Evolutionary conservation across 2,888 invertebrate species (phyloP).

Genomic region (Drosophila ustulata): DNA sequence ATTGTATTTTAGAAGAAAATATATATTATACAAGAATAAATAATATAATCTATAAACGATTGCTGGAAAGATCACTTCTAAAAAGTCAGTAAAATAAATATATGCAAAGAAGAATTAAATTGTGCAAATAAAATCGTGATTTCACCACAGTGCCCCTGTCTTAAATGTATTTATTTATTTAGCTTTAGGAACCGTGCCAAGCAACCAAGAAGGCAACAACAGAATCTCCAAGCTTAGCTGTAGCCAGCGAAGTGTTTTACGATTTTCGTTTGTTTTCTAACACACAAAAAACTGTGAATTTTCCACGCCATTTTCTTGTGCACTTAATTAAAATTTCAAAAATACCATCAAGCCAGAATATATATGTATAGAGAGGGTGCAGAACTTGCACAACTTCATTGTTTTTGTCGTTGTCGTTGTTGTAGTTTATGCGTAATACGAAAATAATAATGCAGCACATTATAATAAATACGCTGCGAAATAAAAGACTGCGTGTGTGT

Average conservation of each 20-base stretch:
- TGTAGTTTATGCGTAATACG: constrained; percentile 46
- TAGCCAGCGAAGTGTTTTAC: too few relatives aligned
- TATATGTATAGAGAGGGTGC: background rate
- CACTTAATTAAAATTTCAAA: constrained; percentile 64
- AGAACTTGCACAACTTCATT: constrained; percentile 19
- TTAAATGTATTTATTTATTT: background rate
- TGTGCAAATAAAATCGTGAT: background rate
- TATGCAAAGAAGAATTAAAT: too few relatives aligned
- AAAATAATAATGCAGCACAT: constrained; percentile 72
- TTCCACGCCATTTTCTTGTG: constrained; percentile 20
- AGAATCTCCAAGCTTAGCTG: background rate
- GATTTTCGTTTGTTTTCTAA: constrained; percentile 5
- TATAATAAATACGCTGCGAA: constrained; percentile 69
- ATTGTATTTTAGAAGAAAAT: too few relatives aligned
- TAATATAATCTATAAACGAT: too few relatives aligned
- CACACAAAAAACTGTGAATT: background rate
- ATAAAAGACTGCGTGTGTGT: constrained; percentile 15
- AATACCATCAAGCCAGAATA: constrained; percentile 20
- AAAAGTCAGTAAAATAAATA: too few relatives aligned
- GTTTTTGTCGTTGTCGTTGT: constrained; percentile 21
- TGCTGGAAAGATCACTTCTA: too few relatives aligned
- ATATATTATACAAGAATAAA: too few relatives aligned
- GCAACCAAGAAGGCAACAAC: background rate
- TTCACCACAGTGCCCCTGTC: background rate
- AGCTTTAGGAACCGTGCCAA: background rate